Percentiles rank a stretch among this genome's conserved stretches.
Evolutionary conservation across 2,797 vertebrate species (phyloP).

Genomic region (Cryptoblepharus egeriae): DNA sequence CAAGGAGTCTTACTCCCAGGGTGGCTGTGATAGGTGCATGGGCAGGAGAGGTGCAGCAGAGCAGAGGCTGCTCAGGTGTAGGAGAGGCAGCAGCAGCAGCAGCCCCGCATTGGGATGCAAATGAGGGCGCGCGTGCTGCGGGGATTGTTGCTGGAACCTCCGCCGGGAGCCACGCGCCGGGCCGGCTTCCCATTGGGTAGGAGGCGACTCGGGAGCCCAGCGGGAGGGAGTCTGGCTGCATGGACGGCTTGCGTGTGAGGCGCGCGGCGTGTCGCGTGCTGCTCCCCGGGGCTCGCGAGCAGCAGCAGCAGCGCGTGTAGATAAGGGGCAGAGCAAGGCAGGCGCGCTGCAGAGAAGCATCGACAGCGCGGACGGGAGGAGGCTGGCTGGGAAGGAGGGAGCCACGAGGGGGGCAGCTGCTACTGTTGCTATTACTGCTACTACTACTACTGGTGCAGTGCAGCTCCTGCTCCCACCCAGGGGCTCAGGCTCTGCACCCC

Average conservation of each 20-base stretch:
- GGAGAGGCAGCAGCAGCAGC: too few species aligned
- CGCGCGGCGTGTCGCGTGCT: conserved; percentile 42
- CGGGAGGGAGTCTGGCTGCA: neutral
- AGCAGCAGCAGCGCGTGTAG: conserved; percentile 80
- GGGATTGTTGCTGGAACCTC: conserved; percentile 88
- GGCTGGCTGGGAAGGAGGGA: conserved; percentile 6
- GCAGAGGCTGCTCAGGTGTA: too few species aligned
- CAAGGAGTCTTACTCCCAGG: too few species aligned
- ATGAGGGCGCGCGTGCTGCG: conserved; percentile 83
- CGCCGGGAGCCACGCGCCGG: conserved; percentile 87
- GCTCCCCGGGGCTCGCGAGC: conserved; percentile 23
- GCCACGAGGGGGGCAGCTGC: neutral
- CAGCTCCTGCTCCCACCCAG: too few species aligned
- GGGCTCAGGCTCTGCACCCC: too few species aligned
- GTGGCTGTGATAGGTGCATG: too few species aligned
- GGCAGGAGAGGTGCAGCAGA: neutral
- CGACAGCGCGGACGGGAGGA: conserved; percentile 34
- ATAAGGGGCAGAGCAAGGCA: conserved; percentile 87
- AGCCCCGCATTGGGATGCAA: conserved; percentile 36
- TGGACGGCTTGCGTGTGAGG: conserved; percentile 7
- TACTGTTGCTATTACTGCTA: too few species aligned
- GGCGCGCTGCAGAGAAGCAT: conserved; percentile 81
- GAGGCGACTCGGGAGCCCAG: conserved; percentile 19
- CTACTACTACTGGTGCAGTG: too few species aligned
- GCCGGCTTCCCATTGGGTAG: conserved; percentile 58